Base-by-base conservation (phyloP, 2,113 vertebrate genomes). In the Parus major region DNA sequence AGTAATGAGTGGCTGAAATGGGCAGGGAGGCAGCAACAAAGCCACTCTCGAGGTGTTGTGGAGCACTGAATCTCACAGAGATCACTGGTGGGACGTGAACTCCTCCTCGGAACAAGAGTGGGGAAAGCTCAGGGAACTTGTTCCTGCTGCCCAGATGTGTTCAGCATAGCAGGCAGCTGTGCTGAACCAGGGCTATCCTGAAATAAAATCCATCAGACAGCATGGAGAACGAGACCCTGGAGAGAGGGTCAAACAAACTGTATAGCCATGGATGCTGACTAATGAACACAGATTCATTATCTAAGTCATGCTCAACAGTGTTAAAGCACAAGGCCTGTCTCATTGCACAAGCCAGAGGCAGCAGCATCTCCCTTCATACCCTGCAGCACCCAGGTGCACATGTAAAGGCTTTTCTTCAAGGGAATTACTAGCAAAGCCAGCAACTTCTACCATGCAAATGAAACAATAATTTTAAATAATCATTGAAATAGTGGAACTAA, bases 351-450 rank as follows among this genome's bases (percentile, higher is more conserved):
- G 39, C 39, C 70, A 72, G 52, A 1, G 1, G n/a, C 61, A 71
- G 24, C 47, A 88, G 31, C 8, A 2, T 49, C 12, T 93, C 28
- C 41, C 42, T 63, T 49, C 24, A 31, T 39, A 60, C 12, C 44
- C 25, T 55, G 28, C 2, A 2, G 65, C 33, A 64, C 19, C 8
- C 5, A 7, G 24, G 8, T 41, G 7, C 50, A 33, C 1, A 2
- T 3, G 13, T 21, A 70, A 65, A 55, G 36, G 16, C 2, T 14
- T 60, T 72, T 72, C 49, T 64, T 46, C 33, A 23, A 17, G 23
- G 65, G 29, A 82, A 47, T 70, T 60, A 65, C 19, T 28, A 44
- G 20, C 29, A 82, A 68, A 72, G n/a, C 1, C 14, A 75, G 50
- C 61, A 79, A 60, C 29, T 17, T 79, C 36, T 56, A 25, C 46